Percentiles rank a stretch among this genome's conserved stretches.
Conservation (phyloP, 2,797 vertebrate species). For the Pseudochromis fuscus region DNA sequence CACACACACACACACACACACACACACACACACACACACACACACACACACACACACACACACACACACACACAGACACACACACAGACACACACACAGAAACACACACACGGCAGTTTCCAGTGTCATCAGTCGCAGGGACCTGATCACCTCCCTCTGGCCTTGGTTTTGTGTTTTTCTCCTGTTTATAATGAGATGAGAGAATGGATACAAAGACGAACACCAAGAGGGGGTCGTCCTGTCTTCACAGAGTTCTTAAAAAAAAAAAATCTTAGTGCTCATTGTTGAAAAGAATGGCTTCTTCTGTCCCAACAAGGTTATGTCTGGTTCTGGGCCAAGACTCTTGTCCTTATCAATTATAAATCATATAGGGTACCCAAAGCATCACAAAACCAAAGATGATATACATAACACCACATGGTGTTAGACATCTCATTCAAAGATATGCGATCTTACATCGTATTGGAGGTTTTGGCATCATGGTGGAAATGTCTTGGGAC, state of each 20-base stretch:
- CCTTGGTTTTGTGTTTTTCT: constrained; percentile 57
- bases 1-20: no score
- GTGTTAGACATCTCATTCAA: not conserved
- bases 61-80: no score
- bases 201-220: constrained; percentile 50
- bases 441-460: constrained; percentile 85
- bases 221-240: constrained; percentile 46
- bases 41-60: no score
- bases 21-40: no score
- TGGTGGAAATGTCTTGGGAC: constrained; percentile 99
- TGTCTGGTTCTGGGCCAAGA: constrained; percentile 16
- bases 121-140: constrained; percentile 32
- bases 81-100: constrained; percentile 12
- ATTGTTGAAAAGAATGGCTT: constrained; percentile 35
- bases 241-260: constrained; percentile 37
- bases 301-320: constrained; percentile 11
- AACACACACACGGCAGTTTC: constrained; percentile 14
- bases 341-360: not conserved
- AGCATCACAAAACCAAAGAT: not conserved
- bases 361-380: not conserved
- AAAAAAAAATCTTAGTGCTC: constrained; percentile 3
- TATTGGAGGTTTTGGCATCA: constrained; percentile 99
- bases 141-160: constrained; percentile 47
- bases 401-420: not conserved
- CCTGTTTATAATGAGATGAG: constrained; percentile 50